Conservation (phyloP, 2,888 invertebrate genomes). For the Orthonychiurus folsomi region DNA sequence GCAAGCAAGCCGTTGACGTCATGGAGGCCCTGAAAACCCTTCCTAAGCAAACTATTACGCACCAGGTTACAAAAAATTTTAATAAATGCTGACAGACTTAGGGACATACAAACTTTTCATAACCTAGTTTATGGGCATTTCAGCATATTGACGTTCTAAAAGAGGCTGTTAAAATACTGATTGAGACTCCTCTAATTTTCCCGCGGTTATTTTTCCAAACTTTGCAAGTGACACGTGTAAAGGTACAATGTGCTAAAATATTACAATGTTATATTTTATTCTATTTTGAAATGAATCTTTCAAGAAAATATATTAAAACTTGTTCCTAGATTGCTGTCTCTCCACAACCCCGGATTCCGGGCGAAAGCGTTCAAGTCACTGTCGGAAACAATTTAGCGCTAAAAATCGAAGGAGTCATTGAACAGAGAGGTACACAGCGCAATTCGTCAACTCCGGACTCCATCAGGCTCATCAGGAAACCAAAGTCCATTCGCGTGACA, state of each 20-base stretch:
- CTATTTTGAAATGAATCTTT: conserved; percentile 1
- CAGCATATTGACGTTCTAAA: conserved; percentile 44
- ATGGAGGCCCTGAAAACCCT: conserved; percentile 20
- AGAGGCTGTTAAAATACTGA: conserved; percentile 47
- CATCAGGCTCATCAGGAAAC: conserved; percentile 27
- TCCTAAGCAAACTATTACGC: conserved; percentile 45
- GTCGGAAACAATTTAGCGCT: conserved; percentile 77
- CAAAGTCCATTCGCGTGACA: conserved; percentile 37
- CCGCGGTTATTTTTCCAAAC: conserved; percentile 76
- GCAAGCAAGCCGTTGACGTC: conserved; percentile 29
- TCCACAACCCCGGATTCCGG: conserved; percentile 66
- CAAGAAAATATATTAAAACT: background rate
- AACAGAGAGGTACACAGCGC: conserved; percentile 46
- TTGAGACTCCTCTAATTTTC: conserved; percentile 58
- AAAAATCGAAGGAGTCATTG: conserved; percentile 87
- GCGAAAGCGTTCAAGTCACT: conserved; percentile 75
- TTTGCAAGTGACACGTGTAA: conserved; percentile 70
- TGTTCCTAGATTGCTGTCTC: conserved; percentile 59
- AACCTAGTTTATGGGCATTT: too few species aligned
- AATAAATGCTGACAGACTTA: conserved; percentile 30
- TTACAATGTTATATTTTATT: background rate
- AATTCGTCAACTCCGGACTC: conserved; percentile 11
- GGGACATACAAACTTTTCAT: too few species aligned
- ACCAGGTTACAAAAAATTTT: conserved; percentile 43
- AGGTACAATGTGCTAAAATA: conserved; percentile 45